These are phyloP conservation scores for Mystacides longicornis DNA, from an alignment of 2,888 invertebrate species.

Conservation along the genomic window DNA sequence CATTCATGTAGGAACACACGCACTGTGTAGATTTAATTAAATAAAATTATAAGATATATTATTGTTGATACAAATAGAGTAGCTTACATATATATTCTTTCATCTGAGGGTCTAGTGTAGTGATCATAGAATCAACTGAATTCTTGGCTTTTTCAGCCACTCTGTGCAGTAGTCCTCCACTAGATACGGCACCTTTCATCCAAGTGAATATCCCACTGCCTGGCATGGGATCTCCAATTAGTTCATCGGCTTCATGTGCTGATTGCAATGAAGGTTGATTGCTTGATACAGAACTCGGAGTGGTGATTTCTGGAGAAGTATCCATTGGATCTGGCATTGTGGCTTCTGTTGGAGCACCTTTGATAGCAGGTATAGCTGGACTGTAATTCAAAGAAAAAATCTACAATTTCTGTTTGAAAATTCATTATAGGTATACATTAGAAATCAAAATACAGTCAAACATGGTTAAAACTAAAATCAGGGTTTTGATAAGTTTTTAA, in stretches of 20 bases:
- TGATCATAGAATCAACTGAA: constrained; percentile 79
- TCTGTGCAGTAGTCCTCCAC: constrained; percentile 54
- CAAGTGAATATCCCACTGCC: constrained; percentile 56
- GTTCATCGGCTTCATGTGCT: constrained; percentile 21
- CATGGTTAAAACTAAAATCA: too few relatives aligned
- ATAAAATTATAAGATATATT: background rate
- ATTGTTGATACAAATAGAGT: background rate
- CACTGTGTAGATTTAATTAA: background rate
- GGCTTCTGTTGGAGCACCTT: constrained; percentile 41
- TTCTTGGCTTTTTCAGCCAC: constrained; percentile 71
- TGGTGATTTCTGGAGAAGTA: constrained; percentile 20
- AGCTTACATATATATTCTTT: constrained; percentile 72
- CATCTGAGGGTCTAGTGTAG: constrained; percentile 85
- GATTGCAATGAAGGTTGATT: constrained; percentile 21
- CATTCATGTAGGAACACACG: background rate
- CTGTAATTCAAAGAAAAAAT: constrained; percentile 29
- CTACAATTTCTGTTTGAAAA: too few relatives aligned
- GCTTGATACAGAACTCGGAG: constrained; percentile 20
- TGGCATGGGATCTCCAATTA: constrained; percentile 45
- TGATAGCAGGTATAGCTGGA: constrained; percentile 46
- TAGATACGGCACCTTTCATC: constrained; percentile 62
- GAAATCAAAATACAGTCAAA: too few relatives aligned
- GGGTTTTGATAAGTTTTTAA: too few relatives aligned
- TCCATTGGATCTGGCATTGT: constrained; percentile 39
- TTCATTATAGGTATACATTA: too few relatives aligned